These are phyloP conservation scores for Tyto alba DNA, from an alignment of 2,113 vertebrate species.

Conservation along the genomic window DNA sequence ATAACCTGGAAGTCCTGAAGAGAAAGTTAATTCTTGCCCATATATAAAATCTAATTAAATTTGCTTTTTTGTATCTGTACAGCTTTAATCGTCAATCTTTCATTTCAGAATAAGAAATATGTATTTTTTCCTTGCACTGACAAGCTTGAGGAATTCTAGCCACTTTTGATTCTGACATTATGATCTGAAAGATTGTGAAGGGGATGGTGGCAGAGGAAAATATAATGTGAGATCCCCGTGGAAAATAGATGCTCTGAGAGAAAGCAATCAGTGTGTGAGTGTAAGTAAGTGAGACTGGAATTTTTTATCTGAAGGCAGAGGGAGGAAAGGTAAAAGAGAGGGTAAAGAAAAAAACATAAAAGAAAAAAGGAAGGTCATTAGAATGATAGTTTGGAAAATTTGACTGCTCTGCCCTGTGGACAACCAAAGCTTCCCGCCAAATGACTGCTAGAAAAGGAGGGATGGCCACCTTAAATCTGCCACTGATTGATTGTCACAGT, in stretches of 20 bases:
- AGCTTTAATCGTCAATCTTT: not conserved
- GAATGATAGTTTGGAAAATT: not conserved
- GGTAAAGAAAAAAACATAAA: not conserved
- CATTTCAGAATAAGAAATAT: not conserved
- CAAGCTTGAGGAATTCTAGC: not conserved
- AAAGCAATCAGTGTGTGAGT: not conserved
- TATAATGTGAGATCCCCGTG: not conserved
- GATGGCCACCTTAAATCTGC: not conserved
- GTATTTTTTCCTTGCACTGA: not conserved
- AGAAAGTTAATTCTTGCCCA: not conserved
- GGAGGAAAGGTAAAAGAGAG: not conserved
- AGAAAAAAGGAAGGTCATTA: not conserved
- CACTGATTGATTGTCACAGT: not conserved
- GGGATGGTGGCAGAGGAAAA: not conserved
- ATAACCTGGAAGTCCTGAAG: not conserved
- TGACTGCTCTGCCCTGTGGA: not conserved
- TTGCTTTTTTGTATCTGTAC: not conserved
- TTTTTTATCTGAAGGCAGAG: not conserved
- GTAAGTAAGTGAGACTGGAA: not conserved
- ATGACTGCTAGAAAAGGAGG: not conserved
- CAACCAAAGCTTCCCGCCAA: not conserved
- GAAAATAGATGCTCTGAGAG: not conserved
- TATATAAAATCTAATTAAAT: not conserved
- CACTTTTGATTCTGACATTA: not conserved
- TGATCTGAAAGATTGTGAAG: not conserved